Percentiles rank a stretch among this genome's conserved stretches.
phyloP scores from a whole-genome alignment of 2,113 vertebrate species.

The Heterochromis multidens region DNA sequence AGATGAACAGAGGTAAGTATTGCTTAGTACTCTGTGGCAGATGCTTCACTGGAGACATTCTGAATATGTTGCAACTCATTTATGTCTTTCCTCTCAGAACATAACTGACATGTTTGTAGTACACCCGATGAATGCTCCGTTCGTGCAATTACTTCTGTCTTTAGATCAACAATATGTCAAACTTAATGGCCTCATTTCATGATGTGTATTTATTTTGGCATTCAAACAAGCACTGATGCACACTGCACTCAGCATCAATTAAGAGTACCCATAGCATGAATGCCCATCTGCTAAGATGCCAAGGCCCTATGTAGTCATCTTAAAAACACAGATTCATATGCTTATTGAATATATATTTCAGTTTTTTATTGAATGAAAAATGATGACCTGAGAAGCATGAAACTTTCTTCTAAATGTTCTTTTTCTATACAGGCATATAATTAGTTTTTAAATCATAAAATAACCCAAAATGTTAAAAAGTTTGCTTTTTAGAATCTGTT shows the following conservation, averaged over 20 bases:
- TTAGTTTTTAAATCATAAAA: neutral
- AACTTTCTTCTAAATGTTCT: neutral
- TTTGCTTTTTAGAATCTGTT: neutral
- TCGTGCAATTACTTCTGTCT: conserved; percentile 16
- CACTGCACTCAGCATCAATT: conserved; percentile 7
- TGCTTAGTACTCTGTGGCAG: neutral
- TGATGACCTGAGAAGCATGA: neutral
- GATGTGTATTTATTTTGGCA: conserved; percentile 28
- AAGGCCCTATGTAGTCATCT: neutral
- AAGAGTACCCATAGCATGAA: neutral
- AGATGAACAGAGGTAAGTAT: too few relatives aligned
- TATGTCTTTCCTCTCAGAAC: neutral
- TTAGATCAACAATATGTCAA: conserved; percentile 14
- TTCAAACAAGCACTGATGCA: conserved; percentile 12
- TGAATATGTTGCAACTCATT: neutral
- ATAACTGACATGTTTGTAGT: conserved; percentile 19
- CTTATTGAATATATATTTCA: neutral
- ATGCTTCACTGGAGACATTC: neutral
- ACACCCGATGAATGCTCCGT: neutral
- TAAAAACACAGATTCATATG: neutral
- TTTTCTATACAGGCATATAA: neutral
- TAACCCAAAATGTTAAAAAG: neutral
- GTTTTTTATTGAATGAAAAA: neutral
- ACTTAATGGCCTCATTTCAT: neutral
- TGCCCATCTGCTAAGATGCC: neutral